These are phyloP conservation scores for Oncorhynchus gorbuscha DNA, from an alignment of 2,113 vertebrate genomes.

Conservation along the genomic window DNA sequence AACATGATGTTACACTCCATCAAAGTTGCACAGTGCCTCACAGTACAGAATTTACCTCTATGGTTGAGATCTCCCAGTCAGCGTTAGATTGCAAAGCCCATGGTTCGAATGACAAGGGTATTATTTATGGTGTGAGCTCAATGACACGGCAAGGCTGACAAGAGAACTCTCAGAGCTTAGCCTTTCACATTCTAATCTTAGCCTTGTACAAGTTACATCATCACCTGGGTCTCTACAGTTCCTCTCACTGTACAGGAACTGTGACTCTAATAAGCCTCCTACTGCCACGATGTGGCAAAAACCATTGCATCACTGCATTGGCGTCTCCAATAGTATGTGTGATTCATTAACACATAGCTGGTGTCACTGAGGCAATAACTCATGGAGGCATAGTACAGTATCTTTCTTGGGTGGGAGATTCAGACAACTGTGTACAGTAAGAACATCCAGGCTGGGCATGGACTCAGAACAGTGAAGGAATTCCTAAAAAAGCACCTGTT, in stretches of 20 bases:
- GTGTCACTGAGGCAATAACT: neutral
- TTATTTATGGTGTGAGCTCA: conserved; percentile 3
- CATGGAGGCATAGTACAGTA: neutral
- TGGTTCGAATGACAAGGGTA: neutral
- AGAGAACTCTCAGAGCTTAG: neutral
- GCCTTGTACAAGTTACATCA: neutral
- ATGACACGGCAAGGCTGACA: conserved; percentile 3
- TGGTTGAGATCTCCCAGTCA: neutral
- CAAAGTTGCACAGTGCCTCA: neutral
- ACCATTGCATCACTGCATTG: neutral
- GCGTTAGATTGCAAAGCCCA: neutral
- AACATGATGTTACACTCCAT: neutral
- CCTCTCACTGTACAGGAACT: neutral
- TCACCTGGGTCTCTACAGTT: neutral
- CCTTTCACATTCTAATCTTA: conserved; percentile 2
- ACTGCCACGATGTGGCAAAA: neutral
- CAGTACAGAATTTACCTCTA: neutral
- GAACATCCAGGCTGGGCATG: neutral
- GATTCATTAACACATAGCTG: neutral
- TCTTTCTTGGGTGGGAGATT: neutral
- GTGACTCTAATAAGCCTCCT: neutral
- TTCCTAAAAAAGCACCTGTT: neutral
- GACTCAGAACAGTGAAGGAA: neutral
- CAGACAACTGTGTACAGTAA: neutral
- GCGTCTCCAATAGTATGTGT: neutral